A percentile compares a stretch with the other conserved stretches of the same genome.
phyloP scores from a whole-genome alignment of 2,888 invertebrate species.

The Eupithecia tripunctaria region DNA sequence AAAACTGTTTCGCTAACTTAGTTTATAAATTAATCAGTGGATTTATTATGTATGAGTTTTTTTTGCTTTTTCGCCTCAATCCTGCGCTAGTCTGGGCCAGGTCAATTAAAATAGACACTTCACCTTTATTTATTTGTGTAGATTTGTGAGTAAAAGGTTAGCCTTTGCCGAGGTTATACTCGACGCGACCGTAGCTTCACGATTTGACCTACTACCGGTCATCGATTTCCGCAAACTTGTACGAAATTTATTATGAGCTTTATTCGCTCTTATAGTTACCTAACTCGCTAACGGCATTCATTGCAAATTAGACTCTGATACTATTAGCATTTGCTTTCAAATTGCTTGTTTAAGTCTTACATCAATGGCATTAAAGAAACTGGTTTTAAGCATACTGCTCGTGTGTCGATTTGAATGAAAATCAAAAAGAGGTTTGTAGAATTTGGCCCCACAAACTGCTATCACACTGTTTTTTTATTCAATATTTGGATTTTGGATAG shows the following conservation, averaged over 20 bases:
- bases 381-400: slow-evolving; percentile 14
- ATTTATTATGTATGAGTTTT: too few species aligned
- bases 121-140: neutral
- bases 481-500: too few species aligned
- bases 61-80: too few species aligned
- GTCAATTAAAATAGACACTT: neutral
- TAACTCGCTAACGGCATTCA: neutral
- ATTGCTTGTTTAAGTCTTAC: slow-evolving; percentile 22
- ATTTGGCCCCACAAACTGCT: too few species aligned
- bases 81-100: too few species aligned
- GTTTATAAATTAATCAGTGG: too few species aligned
- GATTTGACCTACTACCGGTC: slow-evolving; percentile 18
- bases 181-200: slow-evolving; percentile 8
- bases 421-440: neutral
- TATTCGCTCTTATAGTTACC: neutral
- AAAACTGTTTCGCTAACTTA: too few species aligned
- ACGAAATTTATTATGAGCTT: slow-evolving; percentile 19
- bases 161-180: neutral
- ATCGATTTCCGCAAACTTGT: slow-evolving; percentile 13
- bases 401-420: neutral
- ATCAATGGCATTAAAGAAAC: slow-evolving; percentile 18
- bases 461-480: too few species aligned
- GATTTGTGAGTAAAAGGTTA: neutral
- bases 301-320: slow-evolving; percentile 20
- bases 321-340: slow-evolving; percentile 26